Conservation (phyloP, 1,140 invertebrate genomes). For the Portunus trituberculatus region DNA sequence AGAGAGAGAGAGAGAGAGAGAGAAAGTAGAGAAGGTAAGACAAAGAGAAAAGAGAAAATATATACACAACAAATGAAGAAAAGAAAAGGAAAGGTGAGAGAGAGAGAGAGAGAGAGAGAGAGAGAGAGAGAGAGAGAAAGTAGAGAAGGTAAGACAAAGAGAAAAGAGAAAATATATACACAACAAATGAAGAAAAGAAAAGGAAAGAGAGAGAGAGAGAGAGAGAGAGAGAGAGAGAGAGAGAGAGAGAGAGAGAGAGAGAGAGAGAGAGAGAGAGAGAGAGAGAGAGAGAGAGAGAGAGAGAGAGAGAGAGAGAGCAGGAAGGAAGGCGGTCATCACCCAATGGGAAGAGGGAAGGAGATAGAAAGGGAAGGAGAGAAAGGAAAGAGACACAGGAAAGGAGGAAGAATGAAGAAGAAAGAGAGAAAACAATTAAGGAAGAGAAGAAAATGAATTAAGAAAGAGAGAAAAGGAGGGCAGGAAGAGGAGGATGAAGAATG, state of each 20-base stretch:
- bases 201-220: not conserved
- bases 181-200: not conserved
- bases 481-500: too few relatives aligned
- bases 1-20: conserved; percentile 29
- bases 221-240: not conserved
- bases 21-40: not conserved
- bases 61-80: not conserved
- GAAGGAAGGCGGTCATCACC: too few relatives aligned
- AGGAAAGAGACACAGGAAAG: too few relatives aligned
- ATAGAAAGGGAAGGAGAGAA: too few relatives aligned
- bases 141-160: not conserved
- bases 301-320: too few relatives aligned
- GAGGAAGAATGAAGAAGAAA: too few relatives aligned
- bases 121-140: not conserved
- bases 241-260: not conserved
- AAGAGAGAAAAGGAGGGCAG: too few relatives aligned
- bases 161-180: not conserved
- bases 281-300: conserved; percentile 17
- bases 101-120: not conserved
- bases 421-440: too few relatives aligned
- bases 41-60: not conserved
- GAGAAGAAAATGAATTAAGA: too few relatives aligned
- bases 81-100: not conserved
- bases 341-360: too few relatives aligned
- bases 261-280: not conserved